phyloP scores from a whole-genome alignment of 2,113 vertebrate species.

The Prochilodus magdalenae region DNA sequence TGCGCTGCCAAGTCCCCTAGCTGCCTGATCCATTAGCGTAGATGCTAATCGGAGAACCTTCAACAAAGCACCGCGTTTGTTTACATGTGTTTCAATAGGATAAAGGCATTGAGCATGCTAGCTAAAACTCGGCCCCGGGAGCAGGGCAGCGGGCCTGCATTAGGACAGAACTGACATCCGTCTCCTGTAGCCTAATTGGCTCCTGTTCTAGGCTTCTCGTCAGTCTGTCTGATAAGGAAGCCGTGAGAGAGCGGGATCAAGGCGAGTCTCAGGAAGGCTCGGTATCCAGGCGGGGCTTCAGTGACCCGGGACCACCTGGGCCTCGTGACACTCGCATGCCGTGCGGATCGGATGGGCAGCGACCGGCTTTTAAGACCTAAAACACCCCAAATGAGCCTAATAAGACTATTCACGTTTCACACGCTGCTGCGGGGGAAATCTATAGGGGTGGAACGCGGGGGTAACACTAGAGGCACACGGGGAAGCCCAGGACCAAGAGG shows the following conservation, averaged over 20 bases:
- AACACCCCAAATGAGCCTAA: conserved; percentile 51
- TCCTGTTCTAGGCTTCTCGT: conserved; percentile 43
- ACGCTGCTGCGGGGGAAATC: conserved; percentile 18
- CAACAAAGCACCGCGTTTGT: conserved; percentile 31
- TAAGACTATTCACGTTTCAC: conserved; percentile 62
- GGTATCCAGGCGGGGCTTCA: conserved; percentile 41
- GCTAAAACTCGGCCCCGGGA: conserved; percentile 18
- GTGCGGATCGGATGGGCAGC: conserved; percentile 58
- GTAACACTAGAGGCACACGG: conserved; percentile 43
- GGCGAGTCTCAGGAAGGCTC: conserved; percentile 59
- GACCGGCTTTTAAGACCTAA: conserved; percentile 36
- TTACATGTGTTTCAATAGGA: conserved; percentile 21
- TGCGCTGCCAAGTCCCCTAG: conserved; percentile 27
- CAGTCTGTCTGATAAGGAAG: conserved; percentile 60
- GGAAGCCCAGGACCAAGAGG: conserved; percentile 28
- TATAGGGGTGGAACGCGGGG: background rate
- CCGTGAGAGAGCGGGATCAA: conserved; percentile 62
- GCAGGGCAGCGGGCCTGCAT: no score
- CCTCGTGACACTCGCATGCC: conserved; percentile 57
- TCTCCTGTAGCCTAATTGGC: conserved; percentile 43
- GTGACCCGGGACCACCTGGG: conserved; percentile 31
- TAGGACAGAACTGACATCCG: conserved; percentile 7
- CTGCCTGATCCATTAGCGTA: conserved; percentile 34
- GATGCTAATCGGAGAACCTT: conserved; percentile 35
- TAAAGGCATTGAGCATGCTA: conserved; percentile 6